A percentile compares a stretch with the other conserved stretches of the same genome.
Conservation (phyloP, 2,113 vertebrate species). For the Mus musculus region DNA sequence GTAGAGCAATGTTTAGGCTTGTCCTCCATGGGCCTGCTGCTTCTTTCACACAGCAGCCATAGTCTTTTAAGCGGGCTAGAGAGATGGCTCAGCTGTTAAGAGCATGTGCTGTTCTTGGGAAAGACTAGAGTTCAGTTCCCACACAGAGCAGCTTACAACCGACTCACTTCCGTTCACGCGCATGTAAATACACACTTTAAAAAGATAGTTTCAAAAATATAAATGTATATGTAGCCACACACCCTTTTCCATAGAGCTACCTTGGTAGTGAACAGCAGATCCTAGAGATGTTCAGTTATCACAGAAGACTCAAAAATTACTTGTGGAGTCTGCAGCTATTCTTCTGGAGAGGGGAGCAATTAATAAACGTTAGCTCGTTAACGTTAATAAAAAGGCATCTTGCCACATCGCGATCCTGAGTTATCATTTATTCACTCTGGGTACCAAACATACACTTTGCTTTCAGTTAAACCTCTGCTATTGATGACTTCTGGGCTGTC, state of each 20-base stretch:
- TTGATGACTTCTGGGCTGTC: not conserved
- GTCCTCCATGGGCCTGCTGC: not conserved
- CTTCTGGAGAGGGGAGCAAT: constrained; percentile 5
- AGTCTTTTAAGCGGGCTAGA: not conserved
- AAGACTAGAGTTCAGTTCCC: not conserved
- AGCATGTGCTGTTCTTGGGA: not conserved
- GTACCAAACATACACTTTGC: not conserved
- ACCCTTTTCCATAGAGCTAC: not conserved
- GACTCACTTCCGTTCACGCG: not conserved
- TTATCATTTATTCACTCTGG: not conserved
- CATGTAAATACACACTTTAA: not conserved
- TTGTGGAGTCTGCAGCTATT: not conserved
- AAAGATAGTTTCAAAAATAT: not conserved
- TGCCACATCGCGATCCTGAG: not conserved
- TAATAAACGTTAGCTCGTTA: constrained; percentile 48
- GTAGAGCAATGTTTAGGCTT: no score
- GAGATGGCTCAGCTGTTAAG: not conserved
- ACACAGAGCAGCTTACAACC: not conserved
- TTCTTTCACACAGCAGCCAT: not conserved
- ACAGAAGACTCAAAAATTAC: not conserved
- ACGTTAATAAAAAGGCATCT: constrained; percentile 50
- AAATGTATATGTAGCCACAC: not conserved
- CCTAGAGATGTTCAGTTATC: not conserved
- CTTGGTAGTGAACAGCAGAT: not conserved
- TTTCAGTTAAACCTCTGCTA: constrained; percentile 33